Base-by-base conservation (phyloP, 2,888 invertebrate species). In the Lycia hirtaria region DNA sequence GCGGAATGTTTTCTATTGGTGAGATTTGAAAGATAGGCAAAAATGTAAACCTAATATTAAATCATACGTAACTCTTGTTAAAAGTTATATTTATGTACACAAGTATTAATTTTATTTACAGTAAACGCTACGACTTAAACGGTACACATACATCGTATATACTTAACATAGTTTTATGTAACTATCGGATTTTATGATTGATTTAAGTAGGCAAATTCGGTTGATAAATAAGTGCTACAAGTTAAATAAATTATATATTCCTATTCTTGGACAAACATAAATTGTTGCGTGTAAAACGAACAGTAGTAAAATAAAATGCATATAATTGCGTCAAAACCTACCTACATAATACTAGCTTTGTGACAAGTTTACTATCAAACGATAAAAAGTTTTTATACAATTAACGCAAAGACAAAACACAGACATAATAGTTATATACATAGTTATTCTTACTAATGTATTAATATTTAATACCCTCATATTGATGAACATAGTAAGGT, bases 401-500 rank as follows among this genome's bases (percentile, higher is more conserved):
- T 1, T 7, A 40, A 40, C 22, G 32, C 57, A 37, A 37, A 50
- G n/a, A n/a, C n/a, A n/a, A 59, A 45, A 55, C 50, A 51, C 59
- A 55, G 54, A 57, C 48, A 65, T 37, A 55, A 53, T 52, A 56
- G 59, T 60, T 64, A 59, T 62, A 55, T 57, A 54, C 58, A 60
- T 88, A 88, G 85, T 65, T 84, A 60, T 88, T 88, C 85, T 65
- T 84, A 86, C 88, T 76, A 80, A 78, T 59, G 53, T 76, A 81
- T 4, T 80, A 81, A 79, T 87, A 89, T 87, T 4, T 80, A 81
- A 79, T 87, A 89, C 87, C 89, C 88, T 88, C 86, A 88, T 85
- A 72, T 75, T 71, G 72, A 79, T 41, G 81, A 37, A 56, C 47
- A 41, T 32, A 45, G 17, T 40, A 43, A 55, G 32, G 22, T 48